phyloP scores from a whole-genome alignment of 2,113 vertebrate genomes.

The Hemiprocne comata region DNA sequence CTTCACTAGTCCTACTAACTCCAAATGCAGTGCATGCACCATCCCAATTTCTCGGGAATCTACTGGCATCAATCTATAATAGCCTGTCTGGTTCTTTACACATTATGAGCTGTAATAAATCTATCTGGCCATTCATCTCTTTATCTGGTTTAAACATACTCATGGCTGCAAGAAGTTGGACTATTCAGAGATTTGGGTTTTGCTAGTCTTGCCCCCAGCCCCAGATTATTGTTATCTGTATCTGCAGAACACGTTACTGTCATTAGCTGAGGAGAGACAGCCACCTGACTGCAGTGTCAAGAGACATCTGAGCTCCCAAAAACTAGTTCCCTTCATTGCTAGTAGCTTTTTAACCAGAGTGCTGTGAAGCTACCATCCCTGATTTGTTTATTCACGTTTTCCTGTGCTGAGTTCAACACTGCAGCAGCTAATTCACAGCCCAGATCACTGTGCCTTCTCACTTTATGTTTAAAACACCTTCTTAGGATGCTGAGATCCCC shows the following conservation, averaged over 20 bases:
- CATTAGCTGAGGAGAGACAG: background rate
- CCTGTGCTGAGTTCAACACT: background rate
- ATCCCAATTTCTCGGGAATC: accelerated
- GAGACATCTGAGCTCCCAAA: background rate
- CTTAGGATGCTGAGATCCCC: background rate
- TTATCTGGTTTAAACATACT: background rate
- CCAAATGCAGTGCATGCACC: accelerated
- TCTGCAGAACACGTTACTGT: background rate
- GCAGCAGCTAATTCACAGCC: background rate
- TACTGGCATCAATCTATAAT: accelerated
- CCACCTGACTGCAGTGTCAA: background rate
- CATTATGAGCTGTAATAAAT: background rate
- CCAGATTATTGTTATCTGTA: background rate
- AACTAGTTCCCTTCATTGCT: background rate
- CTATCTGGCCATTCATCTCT: background rate
- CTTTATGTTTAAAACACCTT: background rate
- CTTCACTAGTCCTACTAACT: too few species aligned
- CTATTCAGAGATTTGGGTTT: background rate
- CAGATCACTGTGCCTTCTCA: accelerated
- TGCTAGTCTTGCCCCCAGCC: background rate
- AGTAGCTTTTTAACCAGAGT: background rate
- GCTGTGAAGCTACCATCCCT: background rate
- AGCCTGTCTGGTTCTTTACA: background rate
- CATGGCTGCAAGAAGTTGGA: too few species aligned
- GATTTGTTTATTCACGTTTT: background rate